Evolutionary conservation across 2,797 vertebrate species (phyloP).

Genomic region (Adrianichthys oophorus): DNA sequence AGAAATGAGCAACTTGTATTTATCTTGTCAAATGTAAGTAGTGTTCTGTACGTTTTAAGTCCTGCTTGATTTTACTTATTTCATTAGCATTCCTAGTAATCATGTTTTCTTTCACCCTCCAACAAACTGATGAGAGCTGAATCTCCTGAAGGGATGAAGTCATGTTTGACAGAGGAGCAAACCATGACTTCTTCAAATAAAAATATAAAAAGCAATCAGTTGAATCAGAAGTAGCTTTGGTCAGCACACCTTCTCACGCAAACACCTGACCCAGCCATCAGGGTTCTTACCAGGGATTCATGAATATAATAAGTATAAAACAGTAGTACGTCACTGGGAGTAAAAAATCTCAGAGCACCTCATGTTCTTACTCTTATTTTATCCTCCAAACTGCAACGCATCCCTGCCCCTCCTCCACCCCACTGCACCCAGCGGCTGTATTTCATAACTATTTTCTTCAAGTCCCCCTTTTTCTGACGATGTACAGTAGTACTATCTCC

Average conservation of each 20-base stretch:
- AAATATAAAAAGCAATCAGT: constrained; percentile 74
- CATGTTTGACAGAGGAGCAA: too few species aligned
- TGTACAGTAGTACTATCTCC: constrained; percentile 36
- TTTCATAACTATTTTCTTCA: constrained; percentile 46
- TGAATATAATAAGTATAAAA: constrained; percentile 81
- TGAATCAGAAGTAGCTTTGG: constrained; percentile 65
- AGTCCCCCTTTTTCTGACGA: constrained; percentile 34
- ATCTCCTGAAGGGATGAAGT: too few species aligned
- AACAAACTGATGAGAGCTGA: too few species aligned
- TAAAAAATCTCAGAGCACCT: constrained; percentile 45
- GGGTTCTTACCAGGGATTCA: constrained; percentile 39
- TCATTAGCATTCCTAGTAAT: too few species aligned
- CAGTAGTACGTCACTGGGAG: constrained; percentile 70
- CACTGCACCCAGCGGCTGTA: constrained; percentile 36
- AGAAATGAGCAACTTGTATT: too few species aligned
- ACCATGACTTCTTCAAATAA: too few species aligned
- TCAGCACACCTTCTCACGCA: constrained; percentile 58
- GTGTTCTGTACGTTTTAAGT: too few species aligned
- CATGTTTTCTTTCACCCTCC: too few species aligned
- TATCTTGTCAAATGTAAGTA: too few species aligned
- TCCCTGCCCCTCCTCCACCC: constrained; percentile 1
- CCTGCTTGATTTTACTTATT: too few species aligned
- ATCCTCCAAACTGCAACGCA: not conserved
- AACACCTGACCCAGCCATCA: constrained; percentile 46
- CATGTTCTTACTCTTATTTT: constrained; percentile 47